These are phyloP conservation scores for Mechanitis messenoides DNA, from an alignment of 2,888 invertebrate species.

Conservation along the genomic window DNA sequence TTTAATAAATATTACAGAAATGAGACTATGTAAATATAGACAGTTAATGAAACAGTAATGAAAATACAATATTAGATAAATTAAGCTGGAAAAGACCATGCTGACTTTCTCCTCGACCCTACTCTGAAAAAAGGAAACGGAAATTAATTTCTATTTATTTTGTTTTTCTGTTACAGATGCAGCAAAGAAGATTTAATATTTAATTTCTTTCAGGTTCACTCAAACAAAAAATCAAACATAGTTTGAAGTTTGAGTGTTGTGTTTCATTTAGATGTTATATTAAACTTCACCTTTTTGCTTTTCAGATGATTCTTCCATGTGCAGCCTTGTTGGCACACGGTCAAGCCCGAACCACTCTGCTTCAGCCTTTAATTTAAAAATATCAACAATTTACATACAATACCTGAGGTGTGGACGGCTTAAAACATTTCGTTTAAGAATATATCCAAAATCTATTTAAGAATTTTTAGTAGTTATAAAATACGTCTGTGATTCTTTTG, in stretches of 20 bases:
- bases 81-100: constrained; percentile 24
- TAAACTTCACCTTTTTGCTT: constrained; percentile 73
- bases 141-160: constrained; percentile 62
- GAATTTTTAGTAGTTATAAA: constrained; percentile 12
- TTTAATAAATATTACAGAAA: constrained; percentile 47
- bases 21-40: constrained; percentile 42
- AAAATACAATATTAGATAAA: constrained; percentile 22
- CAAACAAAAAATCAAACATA: constrained; percentile 44
- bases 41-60: constrained; percentile 38
- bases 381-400: constrained; percentile 52
- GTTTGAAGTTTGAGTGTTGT: constrained; percentile 65
- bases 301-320: constrained; percentile 74
- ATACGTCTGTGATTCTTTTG: constrained; percentile 35
- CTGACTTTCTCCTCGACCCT: constrained; percentile 43
- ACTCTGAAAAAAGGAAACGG: constrained; percentile 62
- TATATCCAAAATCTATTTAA: constrained; percentile 8
- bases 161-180: constrained; percentile 73
- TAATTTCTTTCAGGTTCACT: constrained; percentile 59
- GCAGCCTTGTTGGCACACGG: constrained; percentile 80
- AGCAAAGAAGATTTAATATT: constrained; percentile 64
- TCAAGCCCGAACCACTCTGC: constrained; percentile 80
- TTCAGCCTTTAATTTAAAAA: constrained; percentile 76
- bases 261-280: constrained; percentile 43
- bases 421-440: constrained; percentile 28
- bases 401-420: constrained; percentile 43